phyloP scores from a whole-genome alignment of 2,797 vertebrate species.

The Diplodus sargus region DNA sequence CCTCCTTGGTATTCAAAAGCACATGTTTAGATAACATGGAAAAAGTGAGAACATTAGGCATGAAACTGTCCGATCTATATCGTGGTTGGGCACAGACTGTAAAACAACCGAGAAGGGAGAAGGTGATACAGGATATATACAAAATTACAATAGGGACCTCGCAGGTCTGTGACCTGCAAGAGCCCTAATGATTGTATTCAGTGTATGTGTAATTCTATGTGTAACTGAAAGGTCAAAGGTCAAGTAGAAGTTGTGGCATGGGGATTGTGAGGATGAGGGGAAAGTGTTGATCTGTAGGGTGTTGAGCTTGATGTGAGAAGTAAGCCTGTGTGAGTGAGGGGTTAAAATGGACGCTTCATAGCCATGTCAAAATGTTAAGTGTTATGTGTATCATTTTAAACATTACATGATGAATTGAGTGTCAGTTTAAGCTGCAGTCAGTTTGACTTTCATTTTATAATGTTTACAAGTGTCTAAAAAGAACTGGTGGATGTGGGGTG shows the following conservation, averaged over 20 bases:
- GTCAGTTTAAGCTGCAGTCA: neutral
- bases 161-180: too few relatives aligned
- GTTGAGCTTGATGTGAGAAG: neutral
- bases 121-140: neutral
- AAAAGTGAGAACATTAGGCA: too few relatives aligned
- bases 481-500: neutral
- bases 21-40: too few relatives aligned
- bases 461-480: neutral
- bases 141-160: neutral
- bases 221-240: slow-evolving; percentile 16
- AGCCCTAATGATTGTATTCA: neutral
- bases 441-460: neutral
- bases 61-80: too few relatives aligned
- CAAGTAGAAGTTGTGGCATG: neutral
- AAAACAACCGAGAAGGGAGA: too few relatives aligned
- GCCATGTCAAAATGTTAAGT: slow-evolving; percentile 29
- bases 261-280: neutral
- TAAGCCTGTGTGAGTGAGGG: slow-evolving; percentile 13
- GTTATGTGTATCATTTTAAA: slow-evolving; percentile 23
- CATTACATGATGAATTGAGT: slow-evolving; percentile 14
- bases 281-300: neutral
- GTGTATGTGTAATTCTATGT: neutral
- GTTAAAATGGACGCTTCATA: neutral
- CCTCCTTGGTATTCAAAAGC: too few relatives aligned
- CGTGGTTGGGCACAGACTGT: too few relatives aligned